Evolutionary conservation across 2,888 invertebrate genomes (phyloP).

Genomic region (Cephonodes hylas): DNA sequence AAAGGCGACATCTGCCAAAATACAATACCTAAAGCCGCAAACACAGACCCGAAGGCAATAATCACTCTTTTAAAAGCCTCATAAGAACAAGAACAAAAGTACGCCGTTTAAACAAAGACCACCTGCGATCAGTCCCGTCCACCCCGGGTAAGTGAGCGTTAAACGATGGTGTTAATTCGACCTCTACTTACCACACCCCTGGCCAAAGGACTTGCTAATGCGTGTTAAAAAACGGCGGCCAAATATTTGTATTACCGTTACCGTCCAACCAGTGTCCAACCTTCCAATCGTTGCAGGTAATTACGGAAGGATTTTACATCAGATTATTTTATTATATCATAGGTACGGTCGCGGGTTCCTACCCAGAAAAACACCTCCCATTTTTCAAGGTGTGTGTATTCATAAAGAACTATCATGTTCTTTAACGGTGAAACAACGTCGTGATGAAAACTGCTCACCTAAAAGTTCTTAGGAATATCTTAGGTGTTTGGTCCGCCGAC

Average conservation of each 20-base stretch:
- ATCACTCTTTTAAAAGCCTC: conserved; percentile 18
- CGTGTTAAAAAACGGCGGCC: conserved; percentile 54
- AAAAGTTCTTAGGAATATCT: too few species aligned
- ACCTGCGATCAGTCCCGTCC: conserved; percentile 59
- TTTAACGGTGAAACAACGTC: too few species aligned
- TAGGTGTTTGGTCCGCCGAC: too few species aligned
- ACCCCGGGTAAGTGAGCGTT: conserved; percentile 63
- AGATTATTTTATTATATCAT: too few species aligned
- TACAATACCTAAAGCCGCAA: not conserved
- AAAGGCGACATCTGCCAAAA: not conserved
- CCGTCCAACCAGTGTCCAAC: not conserved
- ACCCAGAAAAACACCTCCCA: too few species aligned
- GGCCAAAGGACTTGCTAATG: conserved; percentile 48
- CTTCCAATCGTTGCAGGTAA: not conserved
- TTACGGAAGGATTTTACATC: too few species aligned
- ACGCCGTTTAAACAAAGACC: conserved; percentile 71
- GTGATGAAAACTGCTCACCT: too few species aligned
- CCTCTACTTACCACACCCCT: conserved; percentile 45
- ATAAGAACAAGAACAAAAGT: conserved; percentile 32
- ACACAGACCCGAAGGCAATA: conserved; percentile 15
- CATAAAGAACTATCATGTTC: too few species aligned
- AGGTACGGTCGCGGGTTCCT: too few species aligned
- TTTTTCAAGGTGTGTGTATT: too few species aligned
- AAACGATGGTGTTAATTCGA: conserved; percentile 71
- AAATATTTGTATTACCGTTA: conserved; percentile 46